Conservation (phyloP, 1,140 invertebrate species). For the Neuroterus valhalla region DNA sequence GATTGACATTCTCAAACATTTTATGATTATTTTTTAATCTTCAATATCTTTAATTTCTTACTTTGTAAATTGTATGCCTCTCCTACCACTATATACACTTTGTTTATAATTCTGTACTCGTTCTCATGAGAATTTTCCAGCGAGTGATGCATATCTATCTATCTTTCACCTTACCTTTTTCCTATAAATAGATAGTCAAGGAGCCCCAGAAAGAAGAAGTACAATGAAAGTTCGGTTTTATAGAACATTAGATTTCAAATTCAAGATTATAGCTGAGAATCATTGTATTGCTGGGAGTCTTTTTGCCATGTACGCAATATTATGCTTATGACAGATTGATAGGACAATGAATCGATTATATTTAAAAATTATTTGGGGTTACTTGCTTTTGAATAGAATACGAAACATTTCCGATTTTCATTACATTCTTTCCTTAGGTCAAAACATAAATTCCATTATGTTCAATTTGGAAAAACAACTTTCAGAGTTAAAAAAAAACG, state of each 20-base stretch:
- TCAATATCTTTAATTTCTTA: not conserved
- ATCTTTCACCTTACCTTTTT: constrained; percentile 12
- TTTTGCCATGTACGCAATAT: not conserved
- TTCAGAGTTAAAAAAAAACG: too few relatives aligned
- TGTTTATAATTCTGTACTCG: not conserved
- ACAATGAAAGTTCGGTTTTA: not conserved
- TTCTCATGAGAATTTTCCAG: constrained; percentile 1
- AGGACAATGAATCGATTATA: not conserved
- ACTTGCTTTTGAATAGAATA: too few relatives aligned
- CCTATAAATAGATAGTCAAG: not conserved
- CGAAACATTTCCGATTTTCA: too few relatives aligned
- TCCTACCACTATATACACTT: not conserved
- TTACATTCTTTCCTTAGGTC: too few relatives aligned
- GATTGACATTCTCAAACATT: too few relatives aligned
- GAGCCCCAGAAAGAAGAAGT: not conserved
- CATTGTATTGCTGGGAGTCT: constrained; percentile 3
- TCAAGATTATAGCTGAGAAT: not conserved
- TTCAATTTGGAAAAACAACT: too few relatives aligned
- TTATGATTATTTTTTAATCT: too few relatives aligned
- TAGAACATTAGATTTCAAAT: constrained; percentile 7
- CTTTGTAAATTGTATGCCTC: not conserved
- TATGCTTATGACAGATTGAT: not conserved
- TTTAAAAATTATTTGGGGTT: not conserved
- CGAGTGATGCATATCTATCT: not conserved
- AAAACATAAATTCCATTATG: too few relatives aligned